Conservation (phyloP, 1,140 invertebrate genomes). For the Philotrypesis tridentata region DNA sequence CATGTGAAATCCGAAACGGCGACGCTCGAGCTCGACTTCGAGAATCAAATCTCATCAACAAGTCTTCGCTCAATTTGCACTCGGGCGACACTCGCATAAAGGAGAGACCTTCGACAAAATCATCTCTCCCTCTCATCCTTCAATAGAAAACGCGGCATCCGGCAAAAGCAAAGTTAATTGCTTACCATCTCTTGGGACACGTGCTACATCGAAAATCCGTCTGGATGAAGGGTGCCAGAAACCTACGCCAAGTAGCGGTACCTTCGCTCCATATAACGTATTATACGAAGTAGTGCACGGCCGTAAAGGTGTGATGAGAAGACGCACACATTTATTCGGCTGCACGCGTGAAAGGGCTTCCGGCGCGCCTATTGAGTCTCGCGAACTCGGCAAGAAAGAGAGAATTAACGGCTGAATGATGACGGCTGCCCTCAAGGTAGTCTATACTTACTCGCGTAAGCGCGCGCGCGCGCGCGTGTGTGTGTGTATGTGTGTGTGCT, state of each 20-base stretch:
- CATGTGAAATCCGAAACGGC: background rate
- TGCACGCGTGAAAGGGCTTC: constrained; percentile 68
- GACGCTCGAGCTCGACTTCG: background rate
- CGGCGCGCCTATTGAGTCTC: constrained; percentile 61
- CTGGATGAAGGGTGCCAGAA: background rate
- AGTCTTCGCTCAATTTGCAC: constrained; percentile 10
- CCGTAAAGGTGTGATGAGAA: background rate
- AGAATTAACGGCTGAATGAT: constrained; percentile 64
- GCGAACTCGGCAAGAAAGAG: constrained; percentile 59
- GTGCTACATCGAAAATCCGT: background rate
- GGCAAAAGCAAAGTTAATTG: constrained; percentile 13
- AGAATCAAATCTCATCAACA: constrained; percentile 37
- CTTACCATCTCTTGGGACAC: background rate
- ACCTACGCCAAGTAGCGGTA: background rate
- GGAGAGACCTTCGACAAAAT: background rate
- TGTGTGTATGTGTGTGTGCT: constrained; percentile 39
- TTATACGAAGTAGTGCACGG: background rate
- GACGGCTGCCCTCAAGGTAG: constrained; percentile 50
- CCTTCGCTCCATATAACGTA: background rate
- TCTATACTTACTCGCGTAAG: constrained; percentile 24
- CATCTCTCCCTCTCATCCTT: background rate
- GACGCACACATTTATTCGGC: constrained; percentile 54
- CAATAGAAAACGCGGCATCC: constrained; percentile 2
- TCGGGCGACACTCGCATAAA: background rate
- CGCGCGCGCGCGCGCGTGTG: no score